A percentile compares a stretch with the other conserved stretches of the same genome.
Conservation (phyloP, 2,888 invertebrate species). For the Nephrotoma flavescens region DNA sequence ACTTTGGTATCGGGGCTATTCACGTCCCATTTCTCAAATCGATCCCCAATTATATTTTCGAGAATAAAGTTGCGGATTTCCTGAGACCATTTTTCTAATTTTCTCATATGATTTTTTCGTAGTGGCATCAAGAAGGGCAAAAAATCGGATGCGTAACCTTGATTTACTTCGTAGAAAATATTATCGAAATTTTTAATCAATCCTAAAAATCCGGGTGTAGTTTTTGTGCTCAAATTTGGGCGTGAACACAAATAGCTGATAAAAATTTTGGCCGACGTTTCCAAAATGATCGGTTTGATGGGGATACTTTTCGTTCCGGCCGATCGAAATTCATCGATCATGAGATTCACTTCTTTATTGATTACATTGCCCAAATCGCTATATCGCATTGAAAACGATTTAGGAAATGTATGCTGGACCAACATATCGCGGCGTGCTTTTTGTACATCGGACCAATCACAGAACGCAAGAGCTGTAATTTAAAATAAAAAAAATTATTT, state of each 20-base stretch:
- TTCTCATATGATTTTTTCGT: slow-evolving; percentile 34
- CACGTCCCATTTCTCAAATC: slow-evolving; percentile 24
- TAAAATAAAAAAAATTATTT: not conserved
- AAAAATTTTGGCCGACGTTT: slow-evolving; percentile 44
- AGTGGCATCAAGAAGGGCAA: slow-evolving; percentile 44
- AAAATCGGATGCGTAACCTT: slow-evolving; percentile 51
- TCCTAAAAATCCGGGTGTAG: slow-evolving; percentile 29
- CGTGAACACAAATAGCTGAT: slow-evolving; percentile 43
- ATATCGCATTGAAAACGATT: slow-evolving; percentile 38
- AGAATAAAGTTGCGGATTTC: slow-evolving; percentile 39
- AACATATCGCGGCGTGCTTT: slow-evolving; percentile 43
- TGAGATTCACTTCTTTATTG: slow-evolving; percentile 25
- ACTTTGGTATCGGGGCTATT: slow-evolving; percentile 20
- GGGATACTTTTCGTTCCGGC: slow-evolving; percentile 15
- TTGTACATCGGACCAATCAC: slow-evolving; percentile 50
- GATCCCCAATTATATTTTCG: slow-evolving; percentile 34
- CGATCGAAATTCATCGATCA: slow-evolving; percentile 22
- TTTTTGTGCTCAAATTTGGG: slow-evolving; percentile 9
- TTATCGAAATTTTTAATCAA: slow-evolving; percentile 43
- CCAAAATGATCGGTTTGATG: slow-evolving; percentile 35
- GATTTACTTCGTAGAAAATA: slow-evolving; percentile 52
- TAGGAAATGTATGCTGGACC: slow-evolving; percentile 41
- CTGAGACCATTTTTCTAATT: slow-evolving; percentile 36
- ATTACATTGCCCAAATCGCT: slow-evolving; percentile 37
- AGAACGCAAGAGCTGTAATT: slow-evolving; percentile 45